Evolutionary conservation across 2,888 invertebrate genomes (phyloP).

Genomic region (Pyrrhia umbra): DNA sequence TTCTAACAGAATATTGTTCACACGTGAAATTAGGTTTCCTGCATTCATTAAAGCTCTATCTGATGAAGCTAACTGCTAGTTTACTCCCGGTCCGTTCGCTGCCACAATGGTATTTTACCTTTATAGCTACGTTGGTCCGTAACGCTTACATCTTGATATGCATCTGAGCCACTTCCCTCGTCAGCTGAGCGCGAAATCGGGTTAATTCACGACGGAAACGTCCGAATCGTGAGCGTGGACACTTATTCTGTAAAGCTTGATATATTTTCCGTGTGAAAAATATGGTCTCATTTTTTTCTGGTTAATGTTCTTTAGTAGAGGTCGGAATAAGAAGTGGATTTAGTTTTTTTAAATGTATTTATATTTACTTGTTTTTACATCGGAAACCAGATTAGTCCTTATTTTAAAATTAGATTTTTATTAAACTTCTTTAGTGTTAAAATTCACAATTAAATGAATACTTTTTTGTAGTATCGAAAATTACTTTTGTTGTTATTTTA

Average conservation of each 20-base stretch:
- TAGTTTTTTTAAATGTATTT: too few relatives aligned
- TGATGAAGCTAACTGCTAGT: slow-evolving; percentile 30
- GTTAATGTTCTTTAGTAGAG: neutral
- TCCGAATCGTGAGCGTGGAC: slow-evolving; percentile 53
- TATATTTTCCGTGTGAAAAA: slow-evolving; percentile 11
- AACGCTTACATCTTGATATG: slow-evolving; percentile 60
- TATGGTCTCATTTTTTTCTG: neutral
- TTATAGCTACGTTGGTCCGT: slow-evolving; percentile 28
- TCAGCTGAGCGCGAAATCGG: slow-evolving; percentile 68
- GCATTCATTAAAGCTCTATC: slow-evolving; percentile 29
- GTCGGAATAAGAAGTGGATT: neutral
- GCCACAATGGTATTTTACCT: slow-evolving; percentile 39
- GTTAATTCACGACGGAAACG: slow-evolving; percentile 67
- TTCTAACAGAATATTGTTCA: slow-evolving; percentile 5
- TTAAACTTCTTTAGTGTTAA: too few relatives aligned
- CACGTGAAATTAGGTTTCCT: slow-evolving; percentile 28
- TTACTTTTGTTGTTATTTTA: too few relatives aligned
- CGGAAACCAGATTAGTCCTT: too few relatives aligned
- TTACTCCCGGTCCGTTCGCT: slow-evolving; percentile 4
- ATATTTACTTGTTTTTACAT: too few relatives aligned
- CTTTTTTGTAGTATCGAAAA: too few relatives aligned
- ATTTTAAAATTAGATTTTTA: too few relatives aligned
- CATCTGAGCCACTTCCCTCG: slow-evolving; percentile 62
- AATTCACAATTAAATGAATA: too few relatives aligned
- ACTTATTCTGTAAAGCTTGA: slow-evolving; percentile 55